A percentile compares a stretch with the other conserved stretches of the same genome.
Conservation (phyloP, 2,888 invertebrate genomes). For the Himalopsyche tibetana region DNA sequence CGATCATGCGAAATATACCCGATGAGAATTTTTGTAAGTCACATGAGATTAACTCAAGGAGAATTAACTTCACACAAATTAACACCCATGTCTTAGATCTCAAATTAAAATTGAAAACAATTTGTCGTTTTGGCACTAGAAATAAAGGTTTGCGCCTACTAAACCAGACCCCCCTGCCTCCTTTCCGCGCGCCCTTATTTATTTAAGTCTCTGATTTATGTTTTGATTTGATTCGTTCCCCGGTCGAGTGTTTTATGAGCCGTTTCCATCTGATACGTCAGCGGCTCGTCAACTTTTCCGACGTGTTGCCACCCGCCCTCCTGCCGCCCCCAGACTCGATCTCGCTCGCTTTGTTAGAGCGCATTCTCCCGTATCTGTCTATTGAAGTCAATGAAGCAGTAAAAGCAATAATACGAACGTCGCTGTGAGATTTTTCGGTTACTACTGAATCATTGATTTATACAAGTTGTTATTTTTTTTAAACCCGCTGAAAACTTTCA, state of each 20-base stretch:
- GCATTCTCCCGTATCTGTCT: not conserved
- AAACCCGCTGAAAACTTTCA: no score
- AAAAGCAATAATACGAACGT: constrained; percentile 26
- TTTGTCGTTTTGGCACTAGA: not conserved
- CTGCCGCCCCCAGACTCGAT: not conserved
- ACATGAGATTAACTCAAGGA: no score
- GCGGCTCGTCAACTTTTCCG: constrained; percentile 35
- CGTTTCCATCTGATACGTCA: constrained; percentile 19
- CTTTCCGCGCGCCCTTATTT: constrained; percentile 41
- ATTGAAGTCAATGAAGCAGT: constrained; percentile 12
- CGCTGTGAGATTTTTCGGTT: constrained; percentile 21
- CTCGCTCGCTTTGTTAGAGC: constrained; percentile 7
- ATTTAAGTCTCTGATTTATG: constrained; percentile 52
- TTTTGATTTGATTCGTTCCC: constrained; percentile 50
- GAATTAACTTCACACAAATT: no score
- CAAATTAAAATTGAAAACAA: no score
- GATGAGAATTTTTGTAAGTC: no score
- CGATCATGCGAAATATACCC: no score
- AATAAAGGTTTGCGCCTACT: not conserved
- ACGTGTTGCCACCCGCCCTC: not conserved
- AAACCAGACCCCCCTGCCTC: not conserved
- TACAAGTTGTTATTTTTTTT: not conserved
- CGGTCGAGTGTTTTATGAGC: constrained; percentile 51
- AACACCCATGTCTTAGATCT: no score
- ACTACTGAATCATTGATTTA: not conserved